Percentiles rank a stretch among this genome's conserved stretches.
Conservation (phyloP, 2,113 vertebrate genomes). For the Stigmatopora argus region DNA sequence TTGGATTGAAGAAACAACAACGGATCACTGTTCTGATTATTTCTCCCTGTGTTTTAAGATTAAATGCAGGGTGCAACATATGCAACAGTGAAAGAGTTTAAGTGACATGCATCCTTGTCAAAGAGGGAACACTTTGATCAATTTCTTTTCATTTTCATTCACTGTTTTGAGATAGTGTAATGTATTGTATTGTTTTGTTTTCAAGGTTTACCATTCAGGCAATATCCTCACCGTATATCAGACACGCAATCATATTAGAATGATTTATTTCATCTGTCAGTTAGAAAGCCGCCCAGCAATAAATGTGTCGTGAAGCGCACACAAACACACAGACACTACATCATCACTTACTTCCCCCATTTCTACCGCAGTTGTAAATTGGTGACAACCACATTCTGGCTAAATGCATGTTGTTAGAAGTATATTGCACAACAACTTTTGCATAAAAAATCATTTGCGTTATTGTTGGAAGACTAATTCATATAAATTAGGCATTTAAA, state of each 20-base stretch:
- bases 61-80: too few species aligned
- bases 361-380: conserved; percentile 8
- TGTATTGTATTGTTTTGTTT: conserved; percentile 2
- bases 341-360: conserved; percentile 7
- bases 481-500: too few species aligned
- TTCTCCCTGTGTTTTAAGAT: too few species aligned
- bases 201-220: conserved; percentile 12
- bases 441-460: too few species aligned
- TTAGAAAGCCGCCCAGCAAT: conserved; percentile 31
- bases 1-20: too few species aligned
- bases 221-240: conserved; percentile 31
- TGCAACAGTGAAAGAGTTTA: not conserved
- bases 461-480: too few species aligned
- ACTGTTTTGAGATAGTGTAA: not conserved
- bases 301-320: conserved; percentile 29
- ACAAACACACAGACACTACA: conserved; percentile 6
- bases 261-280: conserved; percentile 41
- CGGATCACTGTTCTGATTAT: too few species aligned
- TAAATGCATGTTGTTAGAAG: not conserved
- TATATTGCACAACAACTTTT: not conserved
- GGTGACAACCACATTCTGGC: not conserved
- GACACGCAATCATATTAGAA: conserved; percentile 24
- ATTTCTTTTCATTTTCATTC: not conserved
- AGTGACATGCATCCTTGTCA: not conserved
- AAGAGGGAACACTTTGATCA: not conserved